Base-by-base conservation (phyloP, 2,888 invertebrate genomes). In the Andrena chrysosceles region DNA sequence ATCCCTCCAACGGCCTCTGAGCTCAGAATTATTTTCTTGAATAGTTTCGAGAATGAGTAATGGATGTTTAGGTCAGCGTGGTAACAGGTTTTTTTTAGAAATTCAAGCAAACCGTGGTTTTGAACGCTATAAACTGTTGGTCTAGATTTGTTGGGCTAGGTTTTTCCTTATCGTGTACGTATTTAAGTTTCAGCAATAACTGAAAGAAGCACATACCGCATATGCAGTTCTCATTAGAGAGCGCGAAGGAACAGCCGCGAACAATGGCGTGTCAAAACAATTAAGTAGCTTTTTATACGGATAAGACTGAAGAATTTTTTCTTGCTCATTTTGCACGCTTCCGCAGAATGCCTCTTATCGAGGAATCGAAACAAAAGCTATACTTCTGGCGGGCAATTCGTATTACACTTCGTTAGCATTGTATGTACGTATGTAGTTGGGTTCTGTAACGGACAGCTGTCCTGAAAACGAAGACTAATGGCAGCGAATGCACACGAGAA, bases 211-310 rank as follows among this genome's bases (percentile, higher is more conserved):
- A 13, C 29, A n/a, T 49, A 42, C 54, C 10, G 56, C 48, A 2
- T 29, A 20, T 33, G 35, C 13, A 20, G 31, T 10, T 5, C 35
- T 77, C 56, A 49, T 56, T 29, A 42, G 52, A 26, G 33, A 68
- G 26, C 23, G 63, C 23, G 10, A 78, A 64, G n/a, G 31, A 70
- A 79, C 49, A 42, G n/a, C 16, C 16, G 49, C 29, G 66, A 69
- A 48, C 69, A 70, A 54, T 31, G 63, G 35, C 29, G 42, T 70
- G 60, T 79, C 49, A n/a, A 66, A 66, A 70, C 66, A 60, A 80
- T 80, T 64, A 70, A 52, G 29, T 35, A 13, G 49, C 23, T 69
- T 59, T 78, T 70, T 52, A 56, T 31, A 16, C n/a, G 23, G 29
- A 49, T 23, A n/a, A 71, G 20, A n/a, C 49, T 49, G n/a, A 29